Base-by-base conservation (phyloP, 92 coral and sea anemone genomes). In the Scolanthus callimorphus region DNA sequence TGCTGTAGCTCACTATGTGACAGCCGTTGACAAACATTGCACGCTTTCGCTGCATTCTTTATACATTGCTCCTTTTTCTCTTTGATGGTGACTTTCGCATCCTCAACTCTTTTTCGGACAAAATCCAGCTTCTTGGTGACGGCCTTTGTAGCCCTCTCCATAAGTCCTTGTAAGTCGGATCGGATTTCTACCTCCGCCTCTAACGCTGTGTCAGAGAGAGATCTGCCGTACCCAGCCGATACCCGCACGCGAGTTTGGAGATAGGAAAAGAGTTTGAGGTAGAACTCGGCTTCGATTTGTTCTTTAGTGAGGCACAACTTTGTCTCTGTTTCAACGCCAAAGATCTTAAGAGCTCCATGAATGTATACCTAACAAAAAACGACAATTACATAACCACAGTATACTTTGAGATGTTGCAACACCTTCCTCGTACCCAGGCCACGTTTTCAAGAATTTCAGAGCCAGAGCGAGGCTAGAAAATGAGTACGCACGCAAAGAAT, bases 291-390 rank as follows among this genome's bases (percentile, higher is more conserved):
- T 47, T 79, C 81, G 45, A 79, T 65, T 28, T 63, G 68, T 46
- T 79, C 85, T 38, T 45, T 71, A 24, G 79, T 79, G n/a, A 79
- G 55, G 53, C 72, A 71, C 30, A 79, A 43, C 55, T 44, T 57
- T 34, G 70, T 60, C 24, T 65, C 85, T 51, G 76, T 64, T 27
- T 79, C 85, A 19, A 46, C 59, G 19, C 85, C 85, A 20, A 79
- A 79, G 43, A 79, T 79, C 57, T 57, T 63, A 25, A 65, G 62
- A 3, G 85, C 85, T 15, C 85, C 85, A 41, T 79, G 75, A 39
- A 79, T 31, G 25, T 57, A 79, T 15, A 79, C 49, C 85, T 79
- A 20, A 8, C 2, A 17, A 39, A 20, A 47, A 53, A 11, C n/a
- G n/a, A n/a, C n/a, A n/a, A n/a, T n/a, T n/a, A n/a, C n/a, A n/a